phyloP scores from a whole-genome alignment of 2,888 invertebrate genomes.

The Tryphoninae sp. region DNA sequence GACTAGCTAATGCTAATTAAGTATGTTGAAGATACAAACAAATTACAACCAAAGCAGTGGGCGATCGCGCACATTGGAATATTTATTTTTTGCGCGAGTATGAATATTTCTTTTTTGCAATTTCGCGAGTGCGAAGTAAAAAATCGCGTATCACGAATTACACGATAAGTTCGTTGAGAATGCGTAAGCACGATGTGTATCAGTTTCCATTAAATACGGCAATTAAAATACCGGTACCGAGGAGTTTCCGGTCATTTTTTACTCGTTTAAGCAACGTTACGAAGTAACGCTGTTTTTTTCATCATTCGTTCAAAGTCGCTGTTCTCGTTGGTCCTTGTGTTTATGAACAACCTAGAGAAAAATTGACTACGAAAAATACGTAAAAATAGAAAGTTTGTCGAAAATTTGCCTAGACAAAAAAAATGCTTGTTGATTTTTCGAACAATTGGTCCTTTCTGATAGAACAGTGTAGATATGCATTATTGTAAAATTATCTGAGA shows the following conservation, averaged over 20 bases:
- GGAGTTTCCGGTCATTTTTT: conserved; percentile 20
- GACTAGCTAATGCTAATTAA: conserved; percentile 77
- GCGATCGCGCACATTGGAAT: conserved; percentile 31
- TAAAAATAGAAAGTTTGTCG: background rate
- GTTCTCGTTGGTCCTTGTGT: background rate
- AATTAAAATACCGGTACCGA: conserved; percentile 27
- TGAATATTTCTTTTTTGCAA: conserved; percentile 10
- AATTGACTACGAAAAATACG: conserved; percentile 26
- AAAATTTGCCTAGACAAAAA: conserved; percentile 15
- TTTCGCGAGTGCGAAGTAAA: conserved; percentile 19
- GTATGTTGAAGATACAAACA: conserved; percentile 45
- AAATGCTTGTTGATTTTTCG: conserved; percentile 26
- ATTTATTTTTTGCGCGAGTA: conserved; percentile 3
- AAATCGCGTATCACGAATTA: background rate
- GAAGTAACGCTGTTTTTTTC: conserved; percentile 1
- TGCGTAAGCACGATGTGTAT: conserved; percentile 12
- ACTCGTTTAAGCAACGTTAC: conserved; percentile 8
- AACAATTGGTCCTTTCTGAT: conserved; percentile 28
- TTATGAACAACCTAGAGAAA: conserved; percentile 19
- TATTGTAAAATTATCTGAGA: conserved; percentile 23
- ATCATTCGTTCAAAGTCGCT: background rate
- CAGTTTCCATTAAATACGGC: conserved; percentile 34
- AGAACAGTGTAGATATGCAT: conserved; percentile 37
- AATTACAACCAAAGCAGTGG: conserved; percentile 54
- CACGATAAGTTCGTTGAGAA: conserved; percentile 16